Base-by-base conservation (phyloP, 1,140 invertebrate genomes). In the Calliphora vicina region DNA sequence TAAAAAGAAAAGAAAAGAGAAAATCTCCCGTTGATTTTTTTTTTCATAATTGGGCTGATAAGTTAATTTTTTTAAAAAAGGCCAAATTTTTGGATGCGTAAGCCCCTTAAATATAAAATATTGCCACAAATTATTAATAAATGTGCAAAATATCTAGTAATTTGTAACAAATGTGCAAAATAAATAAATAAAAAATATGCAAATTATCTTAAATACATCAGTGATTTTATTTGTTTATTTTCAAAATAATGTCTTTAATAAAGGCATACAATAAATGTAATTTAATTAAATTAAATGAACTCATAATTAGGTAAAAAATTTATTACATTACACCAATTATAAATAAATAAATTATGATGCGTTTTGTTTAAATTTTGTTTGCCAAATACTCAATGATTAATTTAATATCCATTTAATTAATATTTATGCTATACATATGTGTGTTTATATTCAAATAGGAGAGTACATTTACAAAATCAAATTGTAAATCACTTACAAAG, bases 401-500 rank as follows among this genome's bases (percentile, higher is more conserved):
- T 17, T n/a, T 57, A 57, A 57, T n/a, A 35, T 35, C 35, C 35
- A 57, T 57, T 57, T 57, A 17, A 17, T 57, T 57, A 17, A 17
- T 57, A n/a, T 57, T 57, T 57, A 57, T 17, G 15, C 15, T 15
- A n/a, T 17, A 67, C 6, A 9, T 67, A 23, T 67, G 61, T 10
- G 9, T 8, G 20, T 23, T 10, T 6, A 23, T 20, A 67, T 23
- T n/a, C n/a, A n/a, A n/a, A n/a, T n/a, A n/a, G n/a, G n/a, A 67
- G 9, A 1, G 23, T 23, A 43, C 42, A 45, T 45, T 43, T 78
- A 15, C 27, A 43, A 74, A 74, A 15, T 6, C 4, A 15, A 72
- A 20, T 45, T 78, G 35, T 78, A 78, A 78, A 78, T 45, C 35
- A 78, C 74, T 78, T 78, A 78, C 74, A 43, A 78, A 42, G 35